Conservation (phyloP, 2,113 vertebrate genomes). For the Epinephelus cyanopodus region DNA sequence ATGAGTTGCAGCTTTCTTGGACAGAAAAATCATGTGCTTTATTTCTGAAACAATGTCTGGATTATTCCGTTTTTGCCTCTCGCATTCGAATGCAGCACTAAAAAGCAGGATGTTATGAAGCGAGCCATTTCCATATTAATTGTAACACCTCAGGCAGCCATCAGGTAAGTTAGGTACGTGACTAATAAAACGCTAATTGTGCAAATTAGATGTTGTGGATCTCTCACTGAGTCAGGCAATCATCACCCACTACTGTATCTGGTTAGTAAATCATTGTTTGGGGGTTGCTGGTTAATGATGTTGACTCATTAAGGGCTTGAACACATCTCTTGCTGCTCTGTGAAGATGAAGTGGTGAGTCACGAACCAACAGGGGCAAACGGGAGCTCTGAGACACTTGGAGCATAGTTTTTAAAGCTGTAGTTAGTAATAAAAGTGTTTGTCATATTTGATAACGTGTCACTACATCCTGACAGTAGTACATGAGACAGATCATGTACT, state of each 20-base stretch:
- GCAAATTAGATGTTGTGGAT: conserved; percentile 71
- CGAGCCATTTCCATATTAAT: conserved; percentile 30
- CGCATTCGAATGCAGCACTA: conserved; percentile 19
- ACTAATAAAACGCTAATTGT: conserved; percentile 71
- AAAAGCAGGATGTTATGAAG: background rate
- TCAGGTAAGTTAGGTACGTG: conserved; percentile 52
- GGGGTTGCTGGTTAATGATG: conserved; percentile 54
- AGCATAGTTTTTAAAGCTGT: background rate
- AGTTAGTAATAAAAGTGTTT: too few species aligned
- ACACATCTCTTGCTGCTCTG: conserved; percentile 34
- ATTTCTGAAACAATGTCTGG: conserved; percentile 25
- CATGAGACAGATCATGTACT: too few species aligned
- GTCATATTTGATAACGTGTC: too few species aligned
- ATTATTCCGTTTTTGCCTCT: background rate
- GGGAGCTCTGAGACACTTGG: conserved; percentile 5
- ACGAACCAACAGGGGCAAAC: conserved; percentile 1
- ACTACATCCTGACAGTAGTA: too few species aligned
- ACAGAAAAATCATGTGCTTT: conserved; percentile 28
- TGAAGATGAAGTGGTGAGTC: conserved; percentile 42
- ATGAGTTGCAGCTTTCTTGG: conserved; percentile 35
- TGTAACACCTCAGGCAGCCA: conserved; percentile 37
- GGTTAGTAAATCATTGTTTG: conserved; percentile 58
- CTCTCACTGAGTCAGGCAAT: conserved; percentile 69
- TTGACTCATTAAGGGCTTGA: conserved; percentile 55
- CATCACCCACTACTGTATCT: conserved; percentile 59